phyloP scores from a whole-genome alignment of 2,888 invertebrate species.

The Phyllotreta cruciferae region DNA sequence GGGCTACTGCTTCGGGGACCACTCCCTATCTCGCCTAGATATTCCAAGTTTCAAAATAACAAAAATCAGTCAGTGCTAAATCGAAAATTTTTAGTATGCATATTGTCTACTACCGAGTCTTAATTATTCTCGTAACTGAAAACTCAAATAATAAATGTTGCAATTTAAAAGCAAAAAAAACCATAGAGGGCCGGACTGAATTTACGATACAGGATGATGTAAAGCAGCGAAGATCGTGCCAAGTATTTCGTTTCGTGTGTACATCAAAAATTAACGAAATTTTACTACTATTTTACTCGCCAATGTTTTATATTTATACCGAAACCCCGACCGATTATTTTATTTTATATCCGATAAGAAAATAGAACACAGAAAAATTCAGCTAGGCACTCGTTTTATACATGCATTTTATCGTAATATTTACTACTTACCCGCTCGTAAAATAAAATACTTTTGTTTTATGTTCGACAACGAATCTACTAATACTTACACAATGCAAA shows the following conservation, averaged over 20 bases:
- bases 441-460: conserved; percentile 34
- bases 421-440: conserved; percentile 44
- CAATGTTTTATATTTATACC: conserved; percentile 2
- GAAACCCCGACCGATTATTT: not conserved
- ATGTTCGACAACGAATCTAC: conserved; percentile 31
- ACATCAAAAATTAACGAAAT: not conserved
- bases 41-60: conserved; percentile 38
- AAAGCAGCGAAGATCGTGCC: not conserved
- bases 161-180: conserved; percentile 25
- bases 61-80: conserved; percentile 42
- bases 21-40: conserved; percentile 70
- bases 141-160: conserved; percentile 25
- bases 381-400: conserved; percentile 21
- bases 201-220: conserved; percentile 19
- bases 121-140: conserved; percentile 7
- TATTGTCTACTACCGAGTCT: conserved; percentile 19
- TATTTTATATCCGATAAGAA: conserved; percentile 14
- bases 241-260: conserved; percentile 3
- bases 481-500: conserved; percentile 81
- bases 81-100: conserved; percentile 18
- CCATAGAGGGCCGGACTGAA: conserved; percentile 11
- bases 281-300: not conserved
- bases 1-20: conserved; percentile 67
- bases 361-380: conserved; percentile 17
- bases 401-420: conserved; percentile 39